These are phyloP conservation scores for Lepisosteus osseus DNA, from an alignment of 2,113 vertebrate species.

Conservation along the genomic window DNA sequence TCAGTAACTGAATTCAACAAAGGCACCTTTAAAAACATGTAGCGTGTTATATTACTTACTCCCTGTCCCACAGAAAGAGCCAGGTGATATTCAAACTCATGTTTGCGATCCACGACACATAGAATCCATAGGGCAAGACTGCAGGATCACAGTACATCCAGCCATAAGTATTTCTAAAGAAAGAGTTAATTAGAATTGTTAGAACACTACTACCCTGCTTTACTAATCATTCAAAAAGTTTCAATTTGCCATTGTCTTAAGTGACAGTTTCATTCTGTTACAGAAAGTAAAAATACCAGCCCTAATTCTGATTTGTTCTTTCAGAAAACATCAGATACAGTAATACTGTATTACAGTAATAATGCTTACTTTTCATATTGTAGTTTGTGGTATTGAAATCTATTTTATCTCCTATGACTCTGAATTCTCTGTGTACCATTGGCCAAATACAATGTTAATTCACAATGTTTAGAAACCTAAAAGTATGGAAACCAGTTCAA, in stretches of 20 bases:
- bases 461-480: too few species aligned
- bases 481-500: too few species aligned
- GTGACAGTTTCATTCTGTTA: too few species aligned
- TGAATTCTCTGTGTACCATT: too few species aligned
- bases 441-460: too few species aligned
- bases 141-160: conserved; percentile 56
- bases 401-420: too few species aligned
- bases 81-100: conserved; percentile 63
- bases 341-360: neutral
- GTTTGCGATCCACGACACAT: conserved; percentile 58
- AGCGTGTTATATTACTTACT: conserved; percentile 43
- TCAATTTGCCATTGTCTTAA: neutral
- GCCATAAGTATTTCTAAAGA: conserved; percentile 49
- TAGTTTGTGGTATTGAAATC: too few species aligned
- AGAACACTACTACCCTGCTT: too few species aligned
- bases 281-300: neutral
- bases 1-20: too few species aligned
- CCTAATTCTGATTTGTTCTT: neutral
- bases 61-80: conserved; percentile 68
- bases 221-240: conserved; percentile 2
- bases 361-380: neutral
- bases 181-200: conserved; percentile 12
- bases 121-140: conserved; percentile 59
- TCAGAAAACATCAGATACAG: conserved; percentile 1
- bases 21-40: too few species aligned